Conservation (phyloP, 2,113 vertebrate species). For the Aegotheles bennettii region DNA sequence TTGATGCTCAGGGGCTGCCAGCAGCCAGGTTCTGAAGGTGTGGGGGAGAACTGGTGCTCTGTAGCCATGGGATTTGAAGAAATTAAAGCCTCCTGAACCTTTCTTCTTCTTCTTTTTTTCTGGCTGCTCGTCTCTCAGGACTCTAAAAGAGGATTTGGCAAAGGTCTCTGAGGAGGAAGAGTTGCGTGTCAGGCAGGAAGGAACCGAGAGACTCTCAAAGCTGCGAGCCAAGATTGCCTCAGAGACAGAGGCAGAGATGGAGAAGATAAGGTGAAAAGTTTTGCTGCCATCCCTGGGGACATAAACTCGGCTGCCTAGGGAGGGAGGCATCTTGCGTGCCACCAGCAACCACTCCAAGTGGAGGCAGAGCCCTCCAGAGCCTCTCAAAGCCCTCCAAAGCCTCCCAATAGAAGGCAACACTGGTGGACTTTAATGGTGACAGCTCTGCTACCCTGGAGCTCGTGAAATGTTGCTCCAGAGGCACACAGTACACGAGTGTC, state of each 20-base stretch:
- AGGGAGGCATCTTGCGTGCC: not conserved
- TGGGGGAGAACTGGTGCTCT: not conserved
- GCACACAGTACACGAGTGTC: fast-evolving
- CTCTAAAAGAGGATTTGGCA: slow-evolving; percentile 68
- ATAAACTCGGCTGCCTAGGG: fast-evolving
- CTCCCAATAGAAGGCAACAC: fast-evolving
- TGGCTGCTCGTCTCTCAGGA: slow-evolving; percentile 51
- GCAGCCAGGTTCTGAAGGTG: not conserved
- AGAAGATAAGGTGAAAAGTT: slow-evolving; percentile 75
- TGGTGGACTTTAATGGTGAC: fast-evolving
- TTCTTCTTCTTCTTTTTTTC: not conserved
- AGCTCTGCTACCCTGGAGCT: not conserved
- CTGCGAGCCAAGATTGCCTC: slow-evolving; percentile 58
- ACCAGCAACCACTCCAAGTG: not conserved
- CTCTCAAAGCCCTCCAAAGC: fast-evolving
- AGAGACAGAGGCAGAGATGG: slow-evolving; percentile 59
- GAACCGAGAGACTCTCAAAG: slow-evolving; percentile 45
- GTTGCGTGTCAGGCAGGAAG: slow-evolving; percentile 66
- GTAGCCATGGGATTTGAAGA: not conserved
- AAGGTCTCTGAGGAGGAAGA: slow-evolving; percentile 67
- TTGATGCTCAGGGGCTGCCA: not conserved
- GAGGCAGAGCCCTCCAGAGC: not conserved
- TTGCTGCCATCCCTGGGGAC: not conserved
- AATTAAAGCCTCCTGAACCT: not conserved
- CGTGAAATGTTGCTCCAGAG: fast-evolving